Percentiles rank a stretch among this genome's conserved stretches.
Conservation (phyloP, 2,888 invertebrate species). For the Venustoraphidia nigricollis region DNA sequence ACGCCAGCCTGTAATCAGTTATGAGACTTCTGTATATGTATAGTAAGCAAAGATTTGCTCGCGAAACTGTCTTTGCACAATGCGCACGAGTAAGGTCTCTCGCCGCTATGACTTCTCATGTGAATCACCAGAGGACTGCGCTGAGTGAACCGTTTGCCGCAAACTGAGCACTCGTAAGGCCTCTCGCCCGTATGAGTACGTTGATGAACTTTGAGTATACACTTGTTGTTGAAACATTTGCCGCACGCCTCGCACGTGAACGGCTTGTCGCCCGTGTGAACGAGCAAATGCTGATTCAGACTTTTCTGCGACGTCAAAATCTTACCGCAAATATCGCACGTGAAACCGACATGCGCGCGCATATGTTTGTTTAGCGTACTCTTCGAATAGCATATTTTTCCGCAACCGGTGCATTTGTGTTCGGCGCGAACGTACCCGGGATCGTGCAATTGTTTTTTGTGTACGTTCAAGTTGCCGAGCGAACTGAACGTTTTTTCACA, state of each 20-base stretch:
- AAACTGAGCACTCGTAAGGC: slow-evolving; percentile 31
- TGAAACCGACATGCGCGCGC: slow-evolving; percentile 25
- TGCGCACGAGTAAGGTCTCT: slow-evolving; percentile 32
- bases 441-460: slow-evolving; percentile 2
- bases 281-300: slow-evolving; percentile 28
- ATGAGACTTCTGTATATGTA: slow-evolving; percentile 9
- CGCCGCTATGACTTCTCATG: slow-evolving; percentile 16
- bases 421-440: slow-evolving; percentile 4
- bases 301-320: slow-evolving; percentile 28
- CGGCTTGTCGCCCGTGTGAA: slow-evolving; percentile 32
- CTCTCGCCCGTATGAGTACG: slow-evolving; percentile 33
- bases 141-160: slow-evolving; percentile 31
- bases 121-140: slow-evolving; percentile 32
- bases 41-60: slow-evolving; percentile 15
- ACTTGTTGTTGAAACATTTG: slow-evolving; percentile 29
- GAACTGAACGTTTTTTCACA: slow-evolving; percentile 33
- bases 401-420: slow-evolving; percentile 22
- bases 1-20: neutral
- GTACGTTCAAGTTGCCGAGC: slow-evolving; percentile 27
- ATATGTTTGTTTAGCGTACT: slow-evolving; percentile 23
- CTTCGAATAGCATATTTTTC: slow-evolving; percentile 22
- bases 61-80: slow-evolving; percentile 27
- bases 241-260: slow-evolving; percentile 31
- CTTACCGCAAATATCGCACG: slow-evolving; percentile 31
- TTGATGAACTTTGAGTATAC: slow-evolving; percentile 28